Evolutionary conservation across 2,797 vertebrate genomes (phyloP), one percentile per base, ranked within the genome.

Genomic region (Setipinna tenuifilis): DNA sequence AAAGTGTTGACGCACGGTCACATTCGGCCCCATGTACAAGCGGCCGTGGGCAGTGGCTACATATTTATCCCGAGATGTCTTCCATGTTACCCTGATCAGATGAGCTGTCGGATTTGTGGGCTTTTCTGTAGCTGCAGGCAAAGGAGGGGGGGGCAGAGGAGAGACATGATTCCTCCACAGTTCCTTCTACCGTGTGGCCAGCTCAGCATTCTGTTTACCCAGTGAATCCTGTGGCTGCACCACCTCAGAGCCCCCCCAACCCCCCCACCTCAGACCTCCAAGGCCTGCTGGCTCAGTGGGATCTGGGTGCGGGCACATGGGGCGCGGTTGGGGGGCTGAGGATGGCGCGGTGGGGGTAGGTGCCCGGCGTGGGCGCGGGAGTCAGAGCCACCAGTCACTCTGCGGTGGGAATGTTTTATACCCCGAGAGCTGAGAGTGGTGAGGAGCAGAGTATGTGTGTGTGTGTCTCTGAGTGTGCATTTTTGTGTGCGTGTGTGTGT

Each of bases 201-300:
- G 93, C 92, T 91, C 91, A 82, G 92, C 92, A 93, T 92, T 92
- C 92, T 94, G 94, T 94, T 94, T 94, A 94, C 92, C 90, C 93
- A 90, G 89, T 87, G 87, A 89, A 92, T 91, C 92, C 91, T 94
- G 93, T 81, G 91, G 93, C 92, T 9, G 85, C 92, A 91, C 94
- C 93, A 94, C 94, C 94, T 94, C 91, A 86, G 93, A 94, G 93
- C 50, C 0, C 14, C 50, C 50, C 7, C 7, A 2, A 2, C 50
- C 9, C 50, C 50, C 50, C 50, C 50, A 54, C 50, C 50, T 14
- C 50, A 54, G 93, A 94, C 94, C 94, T 94, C 94, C 94, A 93
- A 93, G 92, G 93, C 93, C 90, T 89, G 89, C 86, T 85, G 85
- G 91, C 90, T 9, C 85, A 86, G 82, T 87, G 28, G 54, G 87